These are phyloP conservation scores for Therioaphis trifolii DNA, from an alignment of 2,888 invertebrate species.

Conservation along the genomic window DNA sequence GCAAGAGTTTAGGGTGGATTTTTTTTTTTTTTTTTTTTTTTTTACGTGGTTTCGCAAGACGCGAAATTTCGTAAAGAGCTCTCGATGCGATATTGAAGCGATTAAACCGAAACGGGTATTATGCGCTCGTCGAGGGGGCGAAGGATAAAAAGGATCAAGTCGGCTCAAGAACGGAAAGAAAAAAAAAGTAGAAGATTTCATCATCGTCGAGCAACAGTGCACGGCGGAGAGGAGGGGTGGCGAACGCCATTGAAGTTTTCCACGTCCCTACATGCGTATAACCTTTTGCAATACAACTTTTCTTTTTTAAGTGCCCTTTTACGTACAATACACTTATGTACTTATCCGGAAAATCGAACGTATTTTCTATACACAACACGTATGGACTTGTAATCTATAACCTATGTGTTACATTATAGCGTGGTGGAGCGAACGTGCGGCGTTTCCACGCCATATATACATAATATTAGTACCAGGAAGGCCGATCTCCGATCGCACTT, in stretches of 20 bases:
- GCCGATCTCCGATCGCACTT: too few relatives aligned
- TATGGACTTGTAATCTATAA: too few relatives aligned
- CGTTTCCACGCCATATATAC: too few relatives aligned
- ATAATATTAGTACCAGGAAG: too few relatives aligned
- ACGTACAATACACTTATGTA: slow-evolving; percentile 28
- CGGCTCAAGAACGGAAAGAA: slow-evolving; percentile 26
- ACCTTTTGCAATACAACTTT: slow-evolving; percentile 42
- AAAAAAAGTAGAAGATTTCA: slow-evolving; percentile 56
- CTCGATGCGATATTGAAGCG: slow-evolving; percentile 53
- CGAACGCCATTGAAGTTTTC: slow-evolving; percentile 22
- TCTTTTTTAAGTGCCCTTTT: slow-evolving; percentile 40
- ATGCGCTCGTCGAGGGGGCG: slow-evolving; percentile 20
- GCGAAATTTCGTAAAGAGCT: slow-evolving; percentile 56
- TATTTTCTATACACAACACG: slow-evolving; percentile 5
- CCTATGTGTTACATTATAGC: too few relatives aligned
- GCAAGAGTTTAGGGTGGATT: slow-evolving; percentile 42
- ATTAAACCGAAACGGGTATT: slow-evolving; percentile 59
- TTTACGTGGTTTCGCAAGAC: slow-evolving; percentile 42
- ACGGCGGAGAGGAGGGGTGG: background rate
- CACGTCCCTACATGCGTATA: background rate
- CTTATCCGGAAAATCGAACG: slow-evolving; percentile 17
- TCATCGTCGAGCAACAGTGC: slow-evolving; percentile 27
- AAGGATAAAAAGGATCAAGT: slow-evolving; percentile 52
- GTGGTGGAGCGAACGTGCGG: too few relatives aligned
- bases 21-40: background rate